Conservation (phyloP, 2,888 invertebrate genomes). For the Caenorhabditis zanzibari region DNA sequence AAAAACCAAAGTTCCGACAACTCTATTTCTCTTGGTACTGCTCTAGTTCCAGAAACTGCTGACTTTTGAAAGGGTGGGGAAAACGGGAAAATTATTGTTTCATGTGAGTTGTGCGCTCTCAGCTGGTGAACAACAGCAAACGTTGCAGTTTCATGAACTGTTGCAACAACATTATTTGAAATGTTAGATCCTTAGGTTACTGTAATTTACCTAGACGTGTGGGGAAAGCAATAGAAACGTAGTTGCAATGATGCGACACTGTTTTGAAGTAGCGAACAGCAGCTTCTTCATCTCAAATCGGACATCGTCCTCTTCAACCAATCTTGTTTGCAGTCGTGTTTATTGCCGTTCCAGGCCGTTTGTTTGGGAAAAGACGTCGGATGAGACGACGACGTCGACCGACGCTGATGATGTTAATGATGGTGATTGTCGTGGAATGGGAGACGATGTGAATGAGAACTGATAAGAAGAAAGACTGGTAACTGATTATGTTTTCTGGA, state of each 20-base stretch:
- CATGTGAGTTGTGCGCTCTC: constrained; percentile 26
- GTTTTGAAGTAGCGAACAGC: constrained; percentile 34
- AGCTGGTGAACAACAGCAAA: constrained; percentile 17
- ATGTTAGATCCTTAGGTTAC: background rate
- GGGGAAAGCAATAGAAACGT: constrained; percentile 11
- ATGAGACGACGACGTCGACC: background rate
- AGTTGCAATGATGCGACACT: constrained; percentile 19
- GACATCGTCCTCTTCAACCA: constrained; percentile 52
- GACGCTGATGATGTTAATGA: constrained; percentile 35
- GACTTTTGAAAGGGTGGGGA: constrained; percentile 18
- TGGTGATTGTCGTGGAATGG: constrained; percentile 9
- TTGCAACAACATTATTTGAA: background rate
- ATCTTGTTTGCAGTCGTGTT: constrained; percentile 50
- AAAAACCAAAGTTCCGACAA: constrained; percentile 13
- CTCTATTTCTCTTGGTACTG: background rate
- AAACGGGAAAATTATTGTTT: constrained; percentile 24
- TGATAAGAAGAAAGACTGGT: constrained; percentile 34
- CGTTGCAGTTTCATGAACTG: background rate
- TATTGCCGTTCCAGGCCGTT: constrained; percentile 52
- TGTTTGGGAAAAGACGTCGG: constrained; percentile 23
- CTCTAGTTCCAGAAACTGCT: constrained; percentile 27
- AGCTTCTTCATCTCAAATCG: constrained; percentile 61
- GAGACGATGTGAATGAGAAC: constrained; percentile 18
- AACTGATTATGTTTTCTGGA: constrained; percentile 17
- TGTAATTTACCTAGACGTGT: constrained; percentile 25